These are phyloP conservation scores for Heliopora coerulea DNA, from an alignment of 92 coral and sea anemone genomes.

Conservation along the genomic window DNA sequence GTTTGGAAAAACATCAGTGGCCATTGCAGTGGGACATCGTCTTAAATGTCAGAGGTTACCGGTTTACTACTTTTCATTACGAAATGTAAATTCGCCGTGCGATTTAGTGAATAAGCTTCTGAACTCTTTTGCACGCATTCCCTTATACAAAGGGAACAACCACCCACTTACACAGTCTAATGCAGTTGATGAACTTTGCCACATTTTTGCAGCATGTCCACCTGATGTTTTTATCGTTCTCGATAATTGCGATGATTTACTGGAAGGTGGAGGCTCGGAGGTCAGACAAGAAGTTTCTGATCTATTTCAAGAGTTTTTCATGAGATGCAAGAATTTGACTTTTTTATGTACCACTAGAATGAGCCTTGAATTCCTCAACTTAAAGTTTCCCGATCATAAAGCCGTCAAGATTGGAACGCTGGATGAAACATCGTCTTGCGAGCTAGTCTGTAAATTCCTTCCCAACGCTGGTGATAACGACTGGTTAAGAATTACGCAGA, in stretches of 20 bases:
- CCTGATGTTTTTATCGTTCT: slow-evolving; percentile 8
- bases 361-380: slow-evolving; percentile 21
- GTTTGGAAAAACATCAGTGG: slow-evolving; percentile 53
- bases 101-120: slow-evolving; percentile 31
- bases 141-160: neutral
- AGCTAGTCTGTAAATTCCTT: neutral
- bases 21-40: slow-evolving; percentile 25
- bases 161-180: too few species aligned
- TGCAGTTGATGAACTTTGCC: slow-evolving; percentile 29
- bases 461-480: neutral
- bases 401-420: slow-evolving; percentile 32
- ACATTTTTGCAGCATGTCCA: slow-evolving; percentile 11
- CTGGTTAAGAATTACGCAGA: neutral
- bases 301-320: neutral
- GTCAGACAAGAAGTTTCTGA: neutral
- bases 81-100: slow-evolving; percentile 10
- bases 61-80: slow-evolving; percentile 35
- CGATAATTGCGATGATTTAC: slow-evolving; percentile 49
- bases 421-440: neutral
- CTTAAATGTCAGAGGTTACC: slow-evolving; percentile 23
- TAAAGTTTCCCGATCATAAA: neutral
- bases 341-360: slow-evolving; percentile 40
- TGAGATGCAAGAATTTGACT: neutral
- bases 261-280: neutral
- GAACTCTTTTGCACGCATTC: neutral